Percentiles rank a stretch among this genome's conserved stretches.
Conservation (phyloP, 2,113 vertebrate genomes). For the Tyrannus savana region DNA sequence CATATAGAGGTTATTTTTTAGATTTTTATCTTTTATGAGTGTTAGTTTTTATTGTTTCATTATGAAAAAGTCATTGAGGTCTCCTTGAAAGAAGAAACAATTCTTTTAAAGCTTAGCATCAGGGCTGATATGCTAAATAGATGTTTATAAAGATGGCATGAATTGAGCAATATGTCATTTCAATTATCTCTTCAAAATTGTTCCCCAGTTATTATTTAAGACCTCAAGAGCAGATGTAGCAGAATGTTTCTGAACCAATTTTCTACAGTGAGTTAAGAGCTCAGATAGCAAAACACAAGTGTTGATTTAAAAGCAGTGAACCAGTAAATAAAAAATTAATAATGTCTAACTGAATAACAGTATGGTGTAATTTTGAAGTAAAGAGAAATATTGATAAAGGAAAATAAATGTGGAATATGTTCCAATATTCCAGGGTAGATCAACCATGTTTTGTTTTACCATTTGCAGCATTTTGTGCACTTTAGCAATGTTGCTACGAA, state of each 20-base stretch:
- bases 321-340: conserved; percentile 12
- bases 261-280: background rate
- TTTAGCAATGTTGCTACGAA: background rate
- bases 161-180: conserved; percentile 26
- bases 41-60: background rate
- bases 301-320: conserved; percentile 16
- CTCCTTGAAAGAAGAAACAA: background rate
- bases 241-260: conserved; percentile 11
- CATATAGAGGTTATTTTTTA: background rate
- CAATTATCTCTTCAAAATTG: conserved; percentile 17
- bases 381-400: background rate
- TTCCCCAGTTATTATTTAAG: conserved; percentile 27
- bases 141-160: conserved; percentile 3
- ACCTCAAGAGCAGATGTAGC: background rate
- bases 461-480: background rate
- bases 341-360: background rate
- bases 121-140: background rate
- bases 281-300: background rate
- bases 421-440: background rate
- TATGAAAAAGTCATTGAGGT: background rate
- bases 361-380: background rate
- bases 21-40: background rate
- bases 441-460: rapidly evolving
- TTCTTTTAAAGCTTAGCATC: background rate
- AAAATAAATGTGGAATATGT: background rate